A percentile compares a stretch with the other conserved stretches of the same genome.
Evolutionary conservation across 2,888 invertebrate species (phyloP).

Genomic region (Ferdinandea cuprea): DNA sequence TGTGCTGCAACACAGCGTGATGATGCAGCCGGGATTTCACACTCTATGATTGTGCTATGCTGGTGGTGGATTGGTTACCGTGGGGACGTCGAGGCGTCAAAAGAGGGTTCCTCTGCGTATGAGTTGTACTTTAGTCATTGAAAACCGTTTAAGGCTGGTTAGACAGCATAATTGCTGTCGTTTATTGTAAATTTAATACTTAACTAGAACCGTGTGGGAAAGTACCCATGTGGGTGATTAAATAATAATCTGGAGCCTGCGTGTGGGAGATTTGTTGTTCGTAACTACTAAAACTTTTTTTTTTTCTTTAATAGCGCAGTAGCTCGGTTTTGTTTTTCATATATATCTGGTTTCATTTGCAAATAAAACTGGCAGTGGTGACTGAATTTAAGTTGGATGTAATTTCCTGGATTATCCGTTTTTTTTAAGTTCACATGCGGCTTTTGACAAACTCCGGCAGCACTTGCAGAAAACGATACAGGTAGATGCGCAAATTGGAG

Average conservation of each 20-base stretch:
- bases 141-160: constrained; percentile 3
- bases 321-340: no score
- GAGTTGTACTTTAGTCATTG: constrained; percentile 43
- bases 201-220: constrained; percentile 1
- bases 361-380: no score
- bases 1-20: not conserved
- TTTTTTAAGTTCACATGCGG: no score
- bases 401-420: no score
- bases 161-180: constrained; percentile 32
- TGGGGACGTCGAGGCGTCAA: not conserved
- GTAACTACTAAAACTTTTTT: no score
- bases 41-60: constrained; percentile 1
- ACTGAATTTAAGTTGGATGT: no score
- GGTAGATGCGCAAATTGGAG: no score
- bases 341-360: no score
- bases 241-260: not conserved
- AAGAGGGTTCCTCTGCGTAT: constrained; percentile 7
- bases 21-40: constrained; percentile 47
- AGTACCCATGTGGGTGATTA: constrained; percentile 14
- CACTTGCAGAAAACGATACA: no score
- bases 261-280: not conserved
- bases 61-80: not conserved
- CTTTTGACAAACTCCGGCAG: no score
- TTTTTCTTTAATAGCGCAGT: no score
- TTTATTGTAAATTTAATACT: constrained; percentile 18